A percentile compares a stretch with the other conserved stretches of the same genome.
Evolutionary conservation across 2,113 vertebrate species (phyloP).

Genomic region (Fregata magnificens): DNA sequence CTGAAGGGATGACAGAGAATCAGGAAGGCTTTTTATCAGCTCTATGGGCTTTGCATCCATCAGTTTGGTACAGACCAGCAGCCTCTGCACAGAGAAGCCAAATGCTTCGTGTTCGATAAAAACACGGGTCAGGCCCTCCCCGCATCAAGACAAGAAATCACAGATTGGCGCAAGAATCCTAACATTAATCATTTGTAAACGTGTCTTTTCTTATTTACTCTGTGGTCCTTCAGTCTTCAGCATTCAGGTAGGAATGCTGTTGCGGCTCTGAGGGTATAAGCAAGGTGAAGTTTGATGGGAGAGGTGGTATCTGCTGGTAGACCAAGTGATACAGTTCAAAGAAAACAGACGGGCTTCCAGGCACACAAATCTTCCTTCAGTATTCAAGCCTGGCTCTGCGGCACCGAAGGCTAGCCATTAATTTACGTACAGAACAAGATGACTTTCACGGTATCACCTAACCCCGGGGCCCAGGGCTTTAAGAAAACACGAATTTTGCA

Average conservation of each 20-base stretch:
- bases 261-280: not conserved
- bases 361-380: not conserved
- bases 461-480: not conserved
- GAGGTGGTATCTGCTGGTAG: not conserved
- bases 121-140: not conserved
- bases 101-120: not conserved
- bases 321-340: not conserved
- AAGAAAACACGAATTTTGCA: not conserved
- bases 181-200: not conserved
- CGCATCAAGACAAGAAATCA: not conserved
- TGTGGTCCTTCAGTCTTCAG: not conserved
- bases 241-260: not conserved
- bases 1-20: not conserved
- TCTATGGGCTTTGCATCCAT: not conserved
- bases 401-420: not conserved
- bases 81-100: not conserved
- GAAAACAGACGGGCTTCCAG: not conserved
- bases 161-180: not conserved
- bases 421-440: not conserved
- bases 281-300: not conserved
- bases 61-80: not conserved
- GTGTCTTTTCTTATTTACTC: not conserved
- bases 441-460: not conserved
- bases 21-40: not conserved
- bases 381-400: not conserved